phyloP scores from a whole-genome alignment of 92 coral and sea anemone genomes.

The Zoanthus gigantus region DNA sequence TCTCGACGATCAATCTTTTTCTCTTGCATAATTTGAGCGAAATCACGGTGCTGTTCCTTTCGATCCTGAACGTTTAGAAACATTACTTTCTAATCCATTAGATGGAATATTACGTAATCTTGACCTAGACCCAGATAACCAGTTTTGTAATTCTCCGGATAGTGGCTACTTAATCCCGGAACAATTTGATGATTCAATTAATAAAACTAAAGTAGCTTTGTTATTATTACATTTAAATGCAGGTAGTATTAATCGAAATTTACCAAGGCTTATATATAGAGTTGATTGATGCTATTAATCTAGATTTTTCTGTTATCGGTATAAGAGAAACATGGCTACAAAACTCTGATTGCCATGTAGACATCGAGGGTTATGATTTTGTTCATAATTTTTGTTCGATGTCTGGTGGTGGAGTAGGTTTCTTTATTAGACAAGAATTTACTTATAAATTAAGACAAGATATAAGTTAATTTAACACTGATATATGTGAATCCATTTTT shows the following conservation, averaged over 20 bases:
- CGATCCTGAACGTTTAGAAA: too few relatives aligned
- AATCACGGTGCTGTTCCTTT: too few relatives aligned
- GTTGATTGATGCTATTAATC: background rate
- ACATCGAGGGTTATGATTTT: too few relatives aligned
- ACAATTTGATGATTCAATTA: background rate
- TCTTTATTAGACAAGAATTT: background rate
- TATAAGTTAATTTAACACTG: background rate
- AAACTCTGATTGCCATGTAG: too few relatives aligned
- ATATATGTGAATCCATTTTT: background rate
- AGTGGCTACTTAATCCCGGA: background rate
- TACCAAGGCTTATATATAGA: background rate
- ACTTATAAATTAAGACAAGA: background rate
- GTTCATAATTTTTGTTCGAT: background rate
- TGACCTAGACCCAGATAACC: too few relatives aligned
- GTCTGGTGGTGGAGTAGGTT: constrained; percentile 7
- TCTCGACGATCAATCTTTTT: too few relatives aligned
- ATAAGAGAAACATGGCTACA: background rate
- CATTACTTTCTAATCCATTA: too few relatives aligned
- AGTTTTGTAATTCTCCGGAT: too few relatives aligned
- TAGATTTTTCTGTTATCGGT: background rate
- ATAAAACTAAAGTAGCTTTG: background rate
- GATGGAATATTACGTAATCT: too few relatives aligned
- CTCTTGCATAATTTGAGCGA: too few relatives aligned
- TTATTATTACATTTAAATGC: constrained; percentile 1
- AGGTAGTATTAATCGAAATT: background rate